Evolutionary conservation across 2,797 vertebrate genomes (phyloP), one percentile per base, ranked within the genome.

Genomic region (Notolabrus celidotus): DNA sequence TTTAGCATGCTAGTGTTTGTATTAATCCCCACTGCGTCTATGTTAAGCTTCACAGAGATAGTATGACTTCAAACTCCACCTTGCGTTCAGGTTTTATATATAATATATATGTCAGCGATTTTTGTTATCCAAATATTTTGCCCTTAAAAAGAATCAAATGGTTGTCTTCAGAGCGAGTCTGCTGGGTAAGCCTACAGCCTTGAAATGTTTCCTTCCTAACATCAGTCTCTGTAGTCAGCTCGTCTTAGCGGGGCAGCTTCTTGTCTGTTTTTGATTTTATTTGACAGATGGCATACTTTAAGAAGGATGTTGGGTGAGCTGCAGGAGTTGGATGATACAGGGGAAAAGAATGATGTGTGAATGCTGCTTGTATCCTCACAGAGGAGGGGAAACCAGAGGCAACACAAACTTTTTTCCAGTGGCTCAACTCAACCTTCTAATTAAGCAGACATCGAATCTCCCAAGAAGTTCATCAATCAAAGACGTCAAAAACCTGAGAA

Each of bases 401-500:
- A 88, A 77, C 82, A 78, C 65, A 77, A 70, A 71, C 59, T 20
- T 49, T 79, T 83, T 90, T 84, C 84, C 81, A 78, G 71, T 55
- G 79, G 72, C 66, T 85, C 57, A 77, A 70, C 56, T 75, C 58
- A 45, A 78, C 42, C 77, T 61, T 75, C 74, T 90, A 83, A 93
- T 92, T 90, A 92, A 85, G 31, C 72, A 76, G 82, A 86, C 84
- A 91, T 57, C 50, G 47, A 84, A 87, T 77, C 83, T 81, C 80
- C 69, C 67, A 25, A 63, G 56, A 87, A 78, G 66, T 82, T 86
- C 82, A 92, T 93, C 88, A 85, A 88, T 93, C 85, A 88, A 38
- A 75, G 23, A 27, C 27, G 84, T 90, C 75, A 63, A 83, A 86
- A 70, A 62, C 23, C 67, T 16, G 69, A 83, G 83, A 80, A 56